Base-by-base conservation (phyloP, 1,140 invertebrate species). In the Palaemon carinicauda region DNA sequence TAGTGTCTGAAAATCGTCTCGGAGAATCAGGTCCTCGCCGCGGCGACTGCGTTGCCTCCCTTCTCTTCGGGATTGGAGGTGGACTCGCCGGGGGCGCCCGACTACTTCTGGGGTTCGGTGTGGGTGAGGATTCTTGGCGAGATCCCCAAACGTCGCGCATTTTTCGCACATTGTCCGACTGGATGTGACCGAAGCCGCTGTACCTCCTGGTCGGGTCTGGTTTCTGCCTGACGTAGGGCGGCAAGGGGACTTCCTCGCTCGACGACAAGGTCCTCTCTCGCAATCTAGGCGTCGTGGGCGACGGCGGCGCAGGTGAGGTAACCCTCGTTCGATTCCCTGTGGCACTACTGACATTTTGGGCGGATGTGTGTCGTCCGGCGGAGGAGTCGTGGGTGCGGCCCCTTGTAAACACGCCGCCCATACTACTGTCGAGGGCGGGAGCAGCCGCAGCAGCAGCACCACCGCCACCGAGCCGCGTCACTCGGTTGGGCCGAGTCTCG, bases 401-500 rank as follows among this genome's bases (percentile, higher is more conserved):
- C 31, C 86, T 77, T 51, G 88, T 87, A 82, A 89, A 87, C 53
- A 89, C 74, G 33, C 88, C 85, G 84, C 88, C 88, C 88, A 89
- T 89, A 31, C 74, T 85, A 29, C 79, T 75, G 74, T 50, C 41
- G 83, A 21, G 31, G 83, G 74, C 29, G 54, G 82, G 73, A 74
- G 53, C 7, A 41, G 41, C 41, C 0, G 41, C 41, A 5, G 41
- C 41, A 3, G 41, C 41, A 41, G 7, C 41, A 41, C 41, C 41
- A 41, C 41, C 41, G 12, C 41, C 41, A 7, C 41, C 41, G 41
- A 41, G 82, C 74, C 82, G 82, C 54, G 82, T 33, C 24, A 56
- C 54, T 71, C 56, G 77, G 82, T 77, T 80, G 78, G 78, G 56
- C 50, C 51, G 83, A 27, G 41, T 31, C 41, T 79, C 52, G 31